Percentiles rank a stretch among this genome's conserved stretches.
Evolutionary conservation across 2,113 vertebrate species (phyloP).

Genomic region (Myotis brandtii): DNA sequence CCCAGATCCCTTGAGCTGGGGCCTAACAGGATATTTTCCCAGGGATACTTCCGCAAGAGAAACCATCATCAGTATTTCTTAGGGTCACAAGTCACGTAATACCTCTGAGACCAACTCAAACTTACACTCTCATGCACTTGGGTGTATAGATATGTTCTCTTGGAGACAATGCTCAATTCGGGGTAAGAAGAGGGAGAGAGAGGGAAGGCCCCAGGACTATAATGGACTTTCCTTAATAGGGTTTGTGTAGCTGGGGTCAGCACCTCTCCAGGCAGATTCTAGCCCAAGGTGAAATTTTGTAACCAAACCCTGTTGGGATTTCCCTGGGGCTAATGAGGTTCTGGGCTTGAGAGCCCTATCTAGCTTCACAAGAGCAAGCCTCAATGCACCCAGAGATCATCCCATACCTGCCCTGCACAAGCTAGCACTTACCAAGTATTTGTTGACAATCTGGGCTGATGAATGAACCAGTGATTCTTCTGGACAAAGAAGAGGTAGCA

Average conservation of each 20-base stretch:
- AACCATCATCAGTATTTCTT: not conserved
- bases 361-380: not conserved
- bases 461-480: slow-evolving; percentile 94
- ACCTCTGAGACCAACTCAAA: slow-evolving; percentile 40
- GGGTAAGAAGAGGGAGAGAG: not conserved
- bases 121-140: not conserved
- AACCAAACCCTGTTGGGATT: not conserved
- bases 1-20: not conserved
- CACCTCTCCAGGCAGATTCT: not conserved
- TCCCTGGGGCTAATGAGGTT: not conserved
- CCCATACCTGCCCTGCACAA: not conserved
- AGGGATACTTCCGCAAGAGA: slow-evolving; percentile 1
- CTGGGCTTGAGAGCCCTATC: not conserved
- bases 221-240: not conserved
- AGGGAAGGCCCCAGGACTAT: not conserved
- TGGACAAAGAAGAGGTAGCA: slow-evolving; percentile 86
- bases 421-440: slow-evolving; percentile 89
- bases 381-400: not conserved
- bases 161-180: not conserved
- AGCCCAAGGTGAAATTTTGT: slow-evolving; percentile 16
- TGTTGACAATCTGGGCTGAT: slow-evolving; percentile 91
- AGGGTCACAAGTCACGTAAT: not conserved
- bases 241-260: not conserved
- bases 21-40: slow-evolving; percentile 36
- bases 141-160: not conserved